Evolutionary conservation across 1,140 invertebrate species (phyloP), one percentile per base, ranked within the genome.

Genomic region (Drosophila tristis): DNA sequence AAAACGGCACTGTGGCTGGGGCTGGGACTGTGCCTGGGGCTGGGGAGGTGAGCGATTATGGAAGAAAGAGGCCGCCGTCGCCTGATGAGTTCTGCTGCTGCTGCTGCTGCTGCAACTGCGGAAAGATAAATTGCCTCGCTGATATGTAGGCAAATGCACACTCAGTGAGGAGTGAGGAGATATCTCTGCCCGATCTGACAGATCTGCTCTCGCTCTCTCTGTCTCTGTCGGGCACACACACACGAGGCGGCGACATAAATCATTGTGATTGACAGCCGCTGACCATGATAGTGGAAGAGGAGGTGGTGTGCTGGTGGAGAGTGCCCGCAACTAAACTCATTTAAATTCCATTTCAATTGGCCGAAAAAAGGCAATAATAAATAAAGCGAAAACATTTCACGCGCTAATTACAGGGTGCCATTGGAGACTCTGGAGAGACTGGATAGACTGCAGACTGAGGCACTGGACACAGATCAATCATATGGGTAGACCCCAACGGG

Each of bases 261-360:
- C 87, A 90, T 90, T 90, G 89, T 90, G 87, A 90, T 90, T 90
- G 87, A 90, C 87, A 90, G 87, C 81, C 71, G 76, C 72, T 71
- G 70, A 64, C 62, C 72, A 74, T 63, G 68, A 78, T 74, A 62
- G 71, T 66, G 49, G 39, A 35, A n/a, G 56, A 26, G 42, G 45
- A 26, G 45, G 59, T 13, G 35, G 51, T 20, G 23, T 48, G 56
- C 9, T 35, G 50, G 8, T 56, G 59, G 51, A 66, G 63, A 51
- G 54, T 77, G 75, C 81, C 85, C 82, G 82, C 81, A 90, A 81
- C 78, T 87, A 76, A 86, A 74, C 81, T 86, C 86, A 90, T 90
- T 86, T 90, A 90, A 90, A 90, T 90, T 90, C 75, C 84, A 89
- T 74, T 82, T 66, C 75, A 87, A 87, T 87, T 87, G 82, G 80